Evolutionary conservation across 2,888 invertebrate species (phyloP).

Genomic region (Saturnia japonica): DNA sequence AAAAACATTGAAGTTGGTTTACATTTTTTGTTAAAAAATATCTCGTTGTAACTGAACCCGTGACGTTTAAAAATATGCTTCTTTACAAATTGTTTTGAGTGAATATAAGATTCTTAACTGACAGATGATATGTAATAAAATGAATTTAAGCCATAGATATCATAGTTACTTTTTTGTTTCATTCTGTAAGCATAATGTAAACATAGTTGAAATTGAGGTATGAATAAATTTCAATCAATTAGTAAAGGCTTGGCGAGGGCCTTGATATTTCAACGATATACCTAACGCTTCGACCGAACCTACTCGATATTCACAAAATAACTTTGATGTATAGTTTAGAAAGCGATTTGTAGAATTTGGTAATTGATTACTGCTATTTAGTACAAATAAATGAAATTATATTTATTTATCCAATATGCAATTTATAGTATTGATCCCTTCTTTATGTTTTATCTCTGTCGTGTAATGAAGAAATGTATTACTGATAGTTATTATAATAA

Average conservation of each 20-base stretch:
- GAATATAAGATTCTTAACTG: no score
- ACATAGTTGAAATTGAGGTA: conserved; percentile 48
- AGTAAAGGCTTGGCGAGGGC: conserved; percentile 54
- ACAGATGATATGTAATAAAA: no score
- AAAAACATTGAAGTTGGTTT: no score
- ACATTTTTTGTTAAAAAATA: no score
- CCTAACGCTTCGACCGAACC: conserved; percentile 59
- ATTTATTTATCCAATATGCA: neutral
- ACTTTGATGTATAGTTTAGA: conserved; percentile 58
- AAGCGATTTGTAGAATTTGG: conserved; percentile 3
- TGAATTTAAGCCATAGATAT: no score
- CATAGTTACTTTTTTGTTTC: no score
- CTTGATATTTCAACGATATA: conserved; percentile 44
- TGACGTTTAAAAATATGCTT: no score
- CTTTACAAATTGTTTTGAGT: no score
- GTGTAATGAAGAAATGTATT: neutral
- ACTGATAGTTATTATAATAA: neutral
- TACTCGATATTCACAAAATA: conserved; percentile 70
- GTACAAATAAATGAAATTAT: neutral
- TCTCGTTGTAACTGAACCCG: no score
- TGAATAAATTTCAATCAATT: conserved; percentile 78
- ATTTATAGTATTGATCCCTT: neutral
- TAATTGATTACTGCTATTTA: neutral
- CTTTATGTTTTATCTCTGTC: neutral
- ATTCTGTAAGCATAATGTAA: no score